Base-by-base conservation (phyloP, 35 echinoderm and acorn worm genomes). In the Apostichopus japonicus region DNA sequence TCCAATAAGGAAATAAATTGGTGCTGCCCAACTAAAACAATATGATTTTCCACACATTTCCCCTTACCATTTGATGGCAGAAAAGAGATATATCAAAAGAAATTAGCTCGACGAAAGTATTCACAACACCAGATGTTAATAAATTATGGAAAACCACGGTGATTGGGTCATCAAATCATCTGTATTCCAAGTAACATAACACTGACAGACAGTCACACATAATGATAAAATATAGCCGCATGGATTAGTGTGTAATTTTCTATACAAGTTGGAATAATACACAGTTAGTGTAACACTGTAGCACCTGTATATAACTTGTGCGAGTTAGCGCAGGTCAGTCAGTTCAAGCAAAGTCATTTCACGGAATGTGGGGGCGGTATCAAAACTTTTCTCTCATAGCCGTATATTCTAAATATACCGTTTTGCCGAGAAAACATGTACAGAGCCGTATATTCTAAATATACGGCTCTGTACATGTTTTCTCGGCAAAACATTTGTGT, bases 141-240 rank as follows among this genome's bases (percentile, higher is more conserved):
- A 75, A 19, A 75, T 75, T n/a, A 21, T 75, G 21, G 71, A n/a
- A 75, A 75, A 75, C 4, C 71, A 75, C 71, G 71, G 71, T 75
- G 71, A 19, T 75, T 75, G 71, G n/a, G 71, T 75, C 71, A 75
- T 75, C 71, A 75, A 75, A 75, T 75, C 71, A 23, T 75, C 71
- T 75, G 71, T 75, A 75, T 75, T 75, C 71, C 71, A 75, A 75
- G 17, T 75, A 75, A 23, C 17, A 3, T 75, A 75, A 19, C 22
- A 23, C 17, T 75, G 17, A 21, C 63, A 67, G 11, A 15, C 19
- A 67, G 63, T 67, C 19, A 67, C 63, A 67, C 19, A 44, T 67
- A 67, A 67, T 19, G 63, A 15, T 67, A n/a, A 19, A 21, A 75
- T 75, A 21, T 5, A 75, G 21, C 71, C 2, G 17, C 71, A 75